Conservation (phyloP, 2,797 vertebrate species). For the Semotilus atromaculatus region DNA sequence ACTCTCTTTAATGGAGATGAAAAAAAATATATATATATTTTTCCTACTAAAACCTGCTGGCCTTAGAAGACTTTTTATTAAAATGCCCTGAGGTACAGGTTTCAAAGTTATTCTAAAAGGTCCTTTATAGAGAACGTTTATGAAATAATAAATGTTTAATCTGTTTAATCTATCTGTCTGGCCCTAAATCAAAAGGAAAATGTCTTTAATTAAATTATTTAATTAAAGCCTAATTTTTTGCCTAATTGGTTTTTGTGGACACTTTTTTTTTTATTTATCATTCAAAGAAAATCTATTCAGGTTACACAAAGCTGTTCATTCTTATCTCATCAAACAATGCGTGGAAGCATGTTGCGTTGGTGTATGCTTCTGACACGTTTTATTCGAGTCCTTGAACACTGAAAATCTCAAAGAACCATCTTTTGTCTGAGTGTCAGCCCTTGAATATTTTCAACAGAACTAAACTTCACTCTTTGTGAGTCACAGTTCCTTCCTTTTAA, state of each 20-base stretch:
- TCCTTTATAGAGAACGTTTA: constrained; percentile 17
- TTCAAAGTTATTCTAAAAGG: constrained; percentile 29
- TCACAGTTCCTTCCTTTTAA: constrained; percentile 8
- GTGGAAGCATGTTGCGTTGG: constrained; percentile 39
- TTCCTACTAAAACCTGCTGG: constrained; percentile 23
- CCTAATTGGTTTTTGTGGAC: constrained; percentile 11
- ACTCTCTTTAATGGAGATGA: constrained; percentile 5
- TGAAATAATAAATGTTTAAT: constrained; percentile 42
- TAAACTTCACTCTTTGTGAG: constrained; percentile 17
- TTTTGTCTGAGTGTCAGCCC: constrained; percentile 34
- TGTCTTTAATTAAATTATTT: neutral
- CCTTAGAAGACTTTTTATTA: constrained; percentile 29
- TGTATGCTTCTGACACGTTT: constrained; percentile 7
- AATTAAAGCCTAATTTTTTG: neutral
- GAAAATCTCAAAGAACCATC: constrained; percentile 32
- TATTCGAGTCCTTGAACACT: constrained; percentile 9
- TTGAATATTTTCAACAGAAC: constrained; percentile 24
- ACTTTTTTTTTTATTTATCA: constrained; percentile 35
- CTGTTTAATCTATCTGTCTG: constrained; percentile 14
- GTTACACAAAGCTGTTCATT: constrained; percentile 34
- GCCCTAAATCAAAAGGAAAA: constrained; percentile 21
- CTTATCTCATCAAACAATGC: constrained; percentile 46
- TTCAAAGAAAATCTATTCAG: constrained; percentile 35
- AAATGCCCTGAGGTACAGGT: too few relatives aligned
- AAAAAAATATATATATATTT: constrained; percentile 24